These are phyloP conservation scores for Lagria hirta DNA, from an alignment of 2,888 invertebrate species.

Conservation along the genomic window DNA sequence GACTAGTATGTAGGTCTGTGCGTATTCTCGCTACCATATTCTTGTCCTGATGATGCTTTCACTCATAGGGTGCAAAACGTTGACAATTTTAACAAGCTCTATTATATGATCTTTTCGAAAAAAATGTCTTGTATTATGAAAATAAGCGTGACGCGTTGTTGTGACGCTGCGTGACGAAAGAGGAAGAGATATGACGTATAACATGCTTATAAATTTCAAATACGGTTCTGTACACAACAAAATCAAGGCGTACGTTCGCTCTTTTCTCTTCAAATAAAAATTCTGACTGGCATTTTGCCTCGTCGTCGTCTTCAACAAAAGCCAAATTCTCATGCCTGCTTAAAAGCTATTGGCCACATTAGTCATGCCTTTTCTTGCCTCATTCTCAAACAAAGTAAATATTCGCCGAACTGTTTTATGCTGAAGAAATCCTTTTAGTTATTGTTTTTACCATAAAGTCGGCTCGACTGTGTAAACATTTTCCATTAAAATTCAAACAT, in stretches of 20 bases:
- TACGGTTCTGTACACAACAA: too few relatives aligned
- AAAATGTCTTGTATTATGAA: too few relatives aligned
- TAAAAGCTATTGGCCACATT: conserved; percentile 51
- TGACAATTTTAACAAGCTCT: too few relatives aligned
- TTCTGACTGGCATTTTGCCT: conserved; percentile 33
- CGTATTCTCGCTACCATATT: too few relatives aligned
- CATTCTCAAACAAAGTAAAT: conserved; percentile 36
- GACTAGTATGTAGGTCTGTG: too few relatives aligned
- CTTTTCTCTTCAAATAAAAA: conserved; percentile 40
- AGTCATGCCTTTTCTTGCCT: conserved; percentile 45
- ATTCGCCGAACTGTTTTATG: conserved; percentile 36
- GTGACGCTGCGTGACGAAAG: too few relatives aligned
- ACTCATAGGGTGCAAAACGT: too few relatives aligned
- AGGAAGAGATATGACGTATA: too few relatives aligned
- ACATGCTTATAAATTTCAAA: too few relatives aligned
- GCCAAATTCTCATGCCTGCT: conserved; percentile 51
- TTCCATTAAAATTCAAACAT: conserved; percentile 32
- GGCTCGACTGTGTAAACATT: conserved; percentile 35
- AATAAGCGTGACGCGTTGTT: too few relatives aligned
- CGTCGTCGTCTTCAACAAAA: conserved; percentile 44
- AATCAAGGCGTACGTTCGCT: conserved; percentile 27
- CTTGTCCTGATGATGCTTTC: too few relatives aligned
- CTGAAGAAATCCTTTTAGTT: conserved; percentile 21
- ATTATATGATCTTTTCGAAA: too few relatives aligned
- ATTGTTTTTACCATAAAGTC: conserved; percentile 31